Percentiles rank a stretch among this genome's conserved stretches.
Evolutionary conservation across 2,113 vertebrate species (phyloP).

Genomic region (Bubo bubo): DNA sequence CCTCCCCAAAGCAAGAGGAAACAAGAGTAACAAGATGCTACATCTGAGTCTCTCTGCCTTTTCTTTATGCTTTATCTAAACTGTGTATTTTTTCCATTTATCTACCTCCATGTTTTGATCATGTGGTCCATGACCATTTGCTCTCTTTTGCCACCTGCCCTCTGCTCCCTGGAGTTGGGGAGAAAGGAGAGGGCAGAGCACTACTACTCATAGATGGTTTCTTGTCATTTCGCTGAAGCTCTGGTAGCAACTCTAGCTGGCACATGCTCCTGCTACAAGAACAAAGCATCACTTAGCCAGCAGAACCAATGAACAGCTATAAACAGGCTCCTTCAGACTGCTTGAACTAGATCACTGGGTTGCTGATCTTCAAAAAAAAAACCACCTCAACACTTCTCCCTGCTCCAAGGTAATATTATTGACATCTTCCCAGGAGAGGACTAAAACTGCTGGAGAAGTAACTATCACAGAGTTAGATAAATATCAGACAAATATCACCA

Average conservation of each 20-base stretch:
- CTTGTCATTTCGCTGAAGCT: neutral
- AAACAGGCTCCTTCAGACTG: neutral
- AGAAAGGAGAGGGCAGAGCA: neutral
- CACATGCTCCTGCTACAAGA: neutral
- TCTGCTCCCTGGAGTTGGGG: neutral
- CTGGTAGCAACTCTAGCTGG: neutral
- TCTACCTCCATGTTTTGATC: neutral
- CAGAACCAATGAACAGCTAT: neutral
- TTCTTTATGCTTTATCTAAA: neutral
- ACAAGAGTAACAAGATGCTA: neutral
- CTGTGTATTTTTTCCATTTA: neutral
- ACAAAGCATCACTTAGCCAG: neutral
- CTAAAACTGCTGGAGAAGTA: neutral
- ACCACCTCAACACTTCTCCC: neutral
- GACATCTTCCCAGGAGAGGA: neutral
- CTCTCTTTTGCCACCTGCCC: neutral
- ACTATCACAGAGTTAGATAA: neutral
- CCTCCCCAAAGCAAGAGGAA: neutral
- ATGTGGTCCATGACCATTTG: neutral
- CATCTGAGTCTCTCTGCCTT: neutral
- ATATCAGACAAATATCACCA: neutral
- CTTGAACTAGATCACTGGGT: neutral
- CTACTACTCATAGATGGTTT: neutral
- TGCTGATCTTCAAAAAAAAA: neutral
- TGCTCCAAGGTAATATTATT: neutral